Percentiles rank a stretch among this genome's conserved stretches.
phyloP scores from a whole-genome alignment of 2,113 vertebrate species.

The Burhinus oedicnemus region DNA sequence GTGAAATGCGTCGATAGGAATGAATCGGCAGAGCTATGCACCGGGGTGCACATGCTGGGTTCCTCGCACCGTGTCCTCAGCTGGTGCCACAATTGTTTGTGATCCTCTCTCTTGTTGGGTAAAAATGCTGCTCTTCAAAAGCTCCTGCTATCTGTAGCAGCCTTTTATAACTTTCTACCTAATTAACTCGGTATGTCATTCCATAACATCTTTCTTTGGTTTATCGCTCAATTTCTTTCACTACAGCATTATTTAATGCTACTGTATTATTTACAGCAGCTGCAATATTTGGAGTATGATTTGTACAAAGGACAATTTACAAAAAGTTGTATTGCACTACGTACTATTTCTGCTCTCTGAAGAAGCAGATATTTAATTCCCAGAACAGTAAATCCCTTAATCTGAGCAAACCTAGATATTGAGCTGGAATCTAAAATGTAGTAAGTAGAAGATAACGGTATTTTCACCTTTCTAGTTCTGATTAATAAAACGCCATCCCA shows the following conservation, averaged over 20 bases:
- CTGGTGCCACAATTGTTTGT: accelerated
- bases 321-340: background rate
- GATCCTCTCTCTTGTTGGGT: background rate
- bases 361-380: constrained; percentile 28
- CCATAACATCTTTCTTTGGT: background rate
- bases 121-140: background rate
- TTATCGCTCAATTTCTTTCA: background rate
- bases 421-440: background rate
- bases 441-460: constrained; percentile 1
- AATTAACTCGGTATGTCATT: background rate
- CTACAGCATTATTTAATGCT: background rate
- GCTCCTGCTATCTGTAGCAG: background rate
- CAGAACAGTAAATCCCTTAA: constrained; percentile 60
- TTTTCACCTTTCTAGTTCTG: background rate
- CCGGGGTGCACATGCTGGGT: accelerated
- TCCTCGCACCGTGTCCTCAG: background rate
- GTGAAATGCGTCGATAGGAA: accelerated
- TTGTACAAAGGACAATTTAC: constrained; percentile 13
- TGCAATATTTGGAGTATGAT: background rate
- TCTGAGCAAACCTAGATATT: constrained; percentile 30
- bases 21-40: accelerated
- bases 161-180: background rate
- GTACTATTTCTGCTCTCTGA: background rate
- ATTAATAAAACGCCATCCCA: background rate
- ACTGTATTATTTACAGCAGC: constrained; percentile 26